Percentiles rank a stretch among this genome's conserved stretches.
Evolutionary conservation across 2,797 vertebrate genomes (phyloP).

Genomic region (Microcaecilia unicolor): DNA sequence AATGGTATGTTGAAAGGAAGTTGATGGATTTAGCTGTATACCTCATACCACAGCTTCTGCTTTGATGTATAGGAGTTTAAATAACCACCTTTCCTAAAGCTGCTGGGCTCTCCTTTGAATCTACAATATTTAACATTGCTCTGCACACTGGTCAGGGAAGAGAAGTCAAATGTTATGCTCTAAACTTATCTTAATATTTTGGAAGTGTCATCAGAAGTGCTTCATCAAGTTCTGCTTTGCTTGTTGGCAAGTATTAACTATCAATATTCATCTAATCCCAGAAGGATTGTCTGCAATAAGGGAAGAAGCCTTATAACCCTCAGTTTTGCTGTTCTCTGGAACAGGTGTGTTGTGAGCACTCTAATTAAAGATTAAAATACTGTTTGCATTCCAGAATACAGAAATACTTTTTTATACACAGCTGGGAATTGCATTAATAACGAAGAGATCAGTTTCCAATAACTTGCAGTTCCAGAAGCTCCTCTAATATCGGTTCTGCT

Average conservation of each 20-base stretch:
- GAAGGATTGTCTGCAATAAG: constrained; percentile 64
- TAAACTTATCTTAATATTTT: neutral
- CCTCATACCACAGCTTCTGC: no score
- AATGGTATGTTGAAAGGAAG: no score
- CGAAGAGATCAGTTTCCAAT: constrained; percentile 66
- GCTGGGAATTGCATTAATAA: constrained; percentile 62
- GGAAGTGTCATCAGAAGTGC: constrained; percentile 35
- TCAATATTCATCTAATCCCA: constrained; percentile 66
- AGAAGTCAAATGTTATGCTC: neutral
- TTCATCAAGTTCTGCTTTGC: constrained; percentile 25
- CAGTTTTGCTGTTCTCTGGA: constrained; percentile 38
- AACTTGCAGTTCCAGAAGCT: constrained; percentile 35
- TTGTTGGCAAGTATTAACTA: constrained; percentile 51
- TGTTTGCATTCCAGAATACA: constrained; percentile 61
- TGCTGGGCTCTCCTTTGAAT: no score
- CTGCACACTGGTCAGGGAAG: neutral
- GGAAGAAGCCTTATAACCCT: constrained; percentile 56
- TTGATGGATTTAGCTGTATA: no score
- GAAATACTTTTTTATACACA: constrained; percentile 46
- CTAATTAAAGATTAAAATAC: constrained; percentile 73
- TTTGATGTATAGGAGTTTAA: no score
- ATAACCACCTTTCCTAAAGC: no score
- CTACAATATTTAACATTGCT: no score
- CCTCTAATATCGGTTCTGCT: constrained; percentile 43
- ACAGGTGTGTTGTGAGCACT: constrained; percentile 54